phyloP scores from a whole-genome alignment of 1,140 invertebrate species.

The Stegodyphus mimosarum region DNA sequence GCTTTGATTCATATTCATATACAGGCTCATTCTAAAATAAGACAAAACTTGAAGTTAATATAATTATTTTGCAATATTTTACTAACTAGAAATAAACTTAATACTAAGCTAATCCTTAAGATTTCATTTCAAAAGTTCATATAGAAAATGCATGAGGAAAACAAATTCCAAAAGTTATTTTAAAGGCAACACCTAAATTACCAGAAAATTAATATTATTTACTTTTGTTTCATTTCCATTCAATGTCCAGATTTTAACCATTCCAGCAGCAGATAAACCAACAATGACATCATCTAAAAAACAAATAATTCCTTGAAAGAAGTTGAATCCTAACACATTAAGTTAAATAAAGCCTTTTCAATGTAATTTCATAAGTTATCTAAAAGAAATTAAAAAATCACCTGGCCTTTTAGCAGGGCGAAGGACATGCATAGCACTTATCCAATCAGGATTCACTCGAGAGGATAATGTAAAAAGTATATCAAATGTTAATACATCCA shows the following conservation, averaged over 20 bases:
- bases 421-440: conserved; percentile 93
- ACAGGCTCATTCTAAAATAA: conserved; percentile 75
- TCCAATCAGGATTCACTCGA: conserved; percentile 97
- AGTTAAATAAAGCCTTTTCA: not conserved
- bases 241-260: conserved; percentile 98
- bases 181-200: not conserved
- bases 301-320: not conserved
- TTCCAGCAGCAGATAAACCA: conserved; percentile 94
- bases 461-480: conserved; percentile 92
- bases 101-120: too few species aligned
- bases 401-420: conserved; percentile 84
- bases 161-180: not conserved
- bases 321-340: not conserved
- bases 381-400: conserved; percentile 27
- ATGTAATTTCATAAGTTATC: not conserved
- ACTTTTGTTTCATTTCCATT: conserved; percentile 87
- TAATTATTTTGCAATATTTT: not conserved
- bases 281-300: conserved; percentile 93
- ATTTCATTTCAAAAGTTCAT: not conserved
- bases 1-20: conserved; percentile 98
- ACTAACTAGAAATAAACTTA: not conserved
- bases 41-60: conserved; percentile 35
- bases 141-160: not conserved
- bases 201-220: conserved; percentile 17
- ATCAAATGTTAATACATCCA: conserved; percentile 90